These are phyloP conservation scores for Dicranocentrus wangi DNA, from an alignment of 2,888 invertebrate species.

Conservation along the genomic window DNA sequence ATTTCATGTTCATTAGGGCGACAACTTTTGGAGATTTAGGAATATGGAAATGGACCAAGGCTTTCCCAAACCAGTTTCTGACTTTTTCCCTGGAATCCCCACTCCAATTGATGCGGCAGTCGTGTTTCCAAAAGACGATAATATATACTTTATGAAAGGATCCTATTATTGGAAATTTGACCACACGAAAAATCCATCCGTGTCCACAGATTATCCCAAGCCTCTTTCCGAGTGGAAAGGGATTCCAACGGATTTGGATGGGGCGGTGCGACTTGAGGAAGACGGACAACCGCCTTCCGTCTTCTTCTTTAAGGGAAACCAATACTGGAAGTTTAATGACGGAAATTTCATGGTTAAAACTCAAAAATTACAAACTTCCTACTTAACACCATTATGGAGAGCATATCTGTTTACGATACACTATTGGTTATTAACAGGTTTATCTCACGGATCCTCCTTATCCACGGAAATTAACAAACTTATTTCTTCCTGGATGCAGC, in stretches of 20 bases:
- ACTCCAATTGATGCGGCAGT: constrained; percentile 94
- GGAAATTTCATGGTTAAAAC: constrained; percentile 41
- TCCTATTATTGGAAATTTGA: constrained; percentile 95
- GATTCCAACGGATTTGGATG: constrained; percentile 88
- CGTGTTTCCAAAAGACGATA: constrained; percentile 97
- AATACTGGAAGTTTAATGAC: constrained; percentile 62
- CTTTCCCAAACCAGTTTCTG: constrained; percentile 93
- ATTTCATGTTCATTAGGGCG: constrained; percentile 75
- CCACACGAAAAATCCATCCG: constrained; percentile 88
- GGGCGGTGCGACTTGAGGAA: constrained; percentile 82
- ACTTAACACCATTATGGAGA: neutral
- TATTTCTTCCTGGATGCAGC: constrained; percentile 34
- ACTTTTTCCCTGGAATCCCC: constrained; percentile 95
- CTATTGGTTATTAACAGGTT: too few relatives aligned
- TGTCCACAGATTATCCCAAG: constrained; percentile 88
- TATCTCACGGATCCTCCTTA: constrained; percentile 51
- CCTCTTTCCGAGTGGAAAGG: constrained; percentile 93
- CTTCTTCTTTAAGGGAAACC: constrained; percentile 50
- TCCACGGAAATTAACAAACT: constrained; percentile 33
- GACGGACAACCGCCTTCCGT: neutral
- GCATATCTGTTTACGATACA: too few relatives aligned
- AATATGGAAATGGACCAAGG: constrained; percentile 88
- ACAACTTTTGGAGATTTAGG: constrained; percentile 93
- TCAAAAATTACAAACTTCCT: neutral
- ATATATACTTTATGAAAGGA: constrained; percentile 97